These are phyloP conservation scores for Monochamus saltuarius DNA, from an alignment of 1,140 invertebrate species.

Conservation along the genomic window DNA sequence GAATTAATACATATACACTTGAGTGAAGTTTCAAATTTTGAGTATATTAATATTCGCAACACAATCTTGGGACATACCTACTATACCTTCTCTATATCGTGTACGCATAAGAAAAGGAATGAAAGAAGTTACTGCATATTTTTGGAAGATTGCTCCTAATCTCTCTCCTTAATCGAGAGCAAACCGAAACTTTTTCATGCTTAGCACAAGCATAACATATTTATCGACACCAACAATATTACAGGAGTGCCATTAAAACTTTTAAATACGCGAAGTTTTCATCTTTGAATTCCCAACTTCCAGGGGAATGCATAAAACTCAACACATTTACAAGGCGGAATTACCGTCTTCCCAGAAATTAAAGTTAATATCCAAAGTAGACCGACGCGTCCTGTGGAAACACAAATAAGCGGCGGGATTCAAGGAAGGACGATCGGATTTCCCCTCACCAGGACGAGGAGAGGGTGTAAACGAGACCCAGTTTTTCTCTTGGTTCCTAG, in stretches of 20 bases:
- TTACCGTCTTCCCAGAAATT: conserved; percentile 28
- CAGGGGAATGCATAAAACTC: conserved; percentile 13
- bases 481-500: too few relatives aligned
- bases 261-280: conserved; percentile 9
- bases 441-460: background rate
- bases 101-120: too few relatives aligned
- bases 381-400: conserved; percentile 33
- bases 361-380: conserved; percentile 41
- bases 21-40: too few relatives aligned
- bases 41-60: too few relatives aligned
- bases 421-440: conserved; percentile 19
- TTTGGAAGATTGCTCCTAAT: too few relatives aligned
- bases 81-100: too few relatives aligned
- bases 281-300: conserved; percentile 6
- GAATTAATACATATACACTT: too few relatives aligned
- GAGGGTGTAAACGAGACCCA: background rate
- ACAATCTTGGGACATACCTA: too few relatives aligned
- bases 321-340: conserved; percentile 16
- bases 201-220: conserved; percentile 7
- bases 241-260: conserved; percentile 10
- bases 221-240: conserved; percentile 8
- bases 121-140: too few relatives aligned
- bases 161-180: too few relatives aligned
- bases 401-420: conserved; percentile 32
- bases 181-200: background rate